Evolutionary conservation across 2,797 vertebrate species (phyloP), one percentile per base, ranked within the genome.

Genomic region (Onychomys leucogaster): DNA sequence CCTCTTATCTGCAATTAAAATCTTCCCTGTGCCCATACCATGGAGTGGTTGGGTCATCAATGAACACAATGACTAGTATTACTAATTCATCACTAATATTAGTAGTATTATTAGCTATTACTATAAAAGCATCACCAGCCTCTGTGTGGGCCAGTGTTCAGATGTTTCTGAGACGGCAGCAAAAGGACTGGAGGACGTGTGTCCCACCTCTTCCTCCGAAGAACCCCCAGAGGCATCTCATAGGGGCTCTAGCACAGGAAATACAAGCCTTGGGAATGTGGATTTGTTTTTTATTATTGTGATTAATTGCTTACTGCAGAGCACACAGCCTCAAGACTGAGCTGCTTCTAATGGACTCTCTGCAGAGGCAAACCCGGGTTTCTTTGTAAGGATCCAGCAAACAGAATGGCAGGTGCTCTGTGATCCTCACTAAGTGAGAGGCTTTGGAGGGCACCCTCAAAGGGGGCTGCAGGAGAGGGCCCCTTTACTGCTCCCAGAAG

Each of bases 151-250:
- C 21, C 65, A n/a, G 25, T 34, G 13, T 69, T 63, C 84, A 73
- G 43, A 59, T 32, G 80, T 32, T 34, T 13, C 63, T 12, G 23
- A 89, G 34, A 78, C 52, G 17, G 23, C 46, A 1, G 59, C 43
- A 21, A 37, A 63, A 63, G 29, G 46, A 83, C 34, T 4, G 4
- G 9, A 49, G 17, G 0, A 0, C 0, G 0, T 10, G 17, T 19
- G 1, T 49, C 77, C 57, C 6, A 13, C 34, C 76, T 37, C 13
- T 7, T 73, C 25, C 0, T 37, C 76, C 37, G 17, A 69, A 80
- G 63, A 89, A 85, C 77, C 3, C 55, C 82, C n/a, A 63, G 69
- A n/a, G 14, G 6, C 59, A 78, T 34, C 21, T 90, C 93, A 17
- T 19, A 11, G 69, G 77, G 43, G 25, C 13, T 96, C 41, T 49